phyloP scores from a whole-genome alignment of 2,113 vertebrate genomes.

The Onychorhynchus coronatus region DNA sequence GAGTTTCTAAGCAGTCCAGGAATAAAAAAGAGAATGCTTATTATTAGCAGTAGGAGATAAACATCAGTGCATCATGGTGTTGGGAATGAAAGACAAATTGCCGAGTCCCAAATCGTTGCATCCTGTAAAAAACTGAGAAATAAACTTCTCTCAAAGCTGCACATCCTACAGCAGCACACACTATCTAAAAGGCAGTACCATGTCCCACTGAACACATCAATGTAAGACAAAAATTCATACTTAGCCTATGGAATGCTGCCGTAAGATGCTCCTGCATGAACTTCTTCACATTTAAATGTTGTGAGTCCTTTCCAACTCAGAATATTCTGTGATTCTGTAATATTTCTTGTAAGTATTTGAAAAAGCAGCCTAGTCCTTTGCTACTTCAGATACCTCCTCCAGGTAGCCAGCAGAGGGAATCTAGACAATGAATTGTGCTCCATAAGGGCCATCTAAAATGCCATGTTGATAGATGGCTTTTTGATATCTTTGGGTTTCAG shows the following conservation, averaged over 20 bases:
- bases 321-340: background rate
- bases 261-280: background rate
- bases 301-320: background rate
- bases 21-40: background rate
- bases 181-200: background rate
- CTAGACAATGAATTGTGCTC: background rate
- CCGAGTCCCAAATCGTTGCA: background rate
- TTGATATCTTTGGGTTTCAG: background rate
- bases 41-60: background rate
- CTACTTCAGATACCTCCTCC: background rate
- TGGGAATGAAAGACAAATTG: background rate
- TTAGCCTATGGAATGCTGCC: background rate
- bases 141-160: background rate
- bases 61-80: background rate
- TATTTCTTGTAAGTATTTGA: background rate
- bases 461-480: background rate
- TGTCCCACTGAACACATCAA: background rate
- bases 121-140: background rate
- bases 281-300: background rate
- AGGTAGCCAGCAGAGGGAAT: background rate
- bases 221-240: background rate
- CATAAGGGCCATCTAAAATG: background rate
- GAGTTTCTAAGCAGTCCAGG: background rate
- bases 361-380: background rate
- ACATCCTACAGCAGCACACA: fast-evolving